These are phyloP conservation scores for Zeuzera pyrina DNA, from an alignment of 2,888 invertebrate species.

Conservation along the genomic window DNA sequence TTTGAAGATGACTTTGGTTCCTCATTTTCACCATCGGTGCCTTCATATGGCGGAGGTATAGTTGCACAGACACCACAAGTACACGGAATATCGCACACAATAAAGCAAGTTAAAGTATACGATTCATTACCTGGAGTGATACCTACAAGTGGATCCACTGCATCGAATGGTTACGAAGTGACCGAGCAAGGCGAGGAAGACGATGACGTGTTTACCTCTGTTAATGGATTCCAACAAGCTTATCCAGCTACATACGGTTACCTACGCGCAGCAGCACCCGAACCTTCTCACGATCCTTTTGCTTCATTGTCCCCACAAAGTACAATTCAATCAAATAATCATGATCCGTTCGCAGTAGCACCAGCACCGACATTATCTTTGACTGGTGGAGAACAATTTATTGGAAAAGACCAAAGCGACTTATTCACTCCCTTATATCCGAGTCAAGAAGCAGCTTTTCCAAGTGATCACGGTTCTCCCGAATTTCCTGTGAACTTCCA, in stretches of 20 bases:
- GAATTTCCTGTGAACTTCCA: slow-evolving; percentile 32
- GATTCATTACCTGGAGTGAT: slow-evolving; percentile 47
- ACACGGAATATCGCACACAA: slow-evolving; percentile 44
- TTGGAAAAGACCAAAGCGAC: slow-evolving; percentile 25
- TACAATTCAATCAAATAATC: slow-evolving; percentile 26
- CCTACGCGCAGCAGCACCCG: slow-evolving; percentile 35
- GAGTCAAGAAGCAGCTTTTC: slow-evolving; percentile 18
- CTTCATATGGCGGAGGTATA: slow-evolving; percentile 25
- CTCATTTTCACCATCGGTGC: slow-evolving; percentile 30
- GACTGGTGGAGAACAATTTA: slow-evolving; percentile 32
- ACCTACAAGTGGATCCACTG: slow-evolving; percentile 22
- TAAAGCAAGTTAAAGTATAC: slow-evolving; percentile 58
- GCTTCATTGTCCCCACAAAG: slow-evolving; percentile 32
- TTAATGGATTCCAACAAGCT: slow-evolving; percentile 42
- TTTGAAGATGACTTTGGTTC: slow-evolving; percentile 42
- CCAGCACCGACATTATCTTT: slow-evolving; percentile 33
- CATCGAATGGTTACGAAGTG: slow-evolving; percentile 48
- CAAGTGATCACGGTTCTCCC: slow-evolving; percentile 28
- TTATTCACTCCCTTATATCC: slow-evolving; percentile 31
- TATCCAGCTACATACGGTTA: slow-evolving; percentile 48
- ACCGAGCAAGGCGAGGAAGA: slow-evolving; percentile 54
- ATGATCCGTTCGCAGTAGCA: slow-evolving; percentile 35
- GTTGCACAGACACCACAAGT: slow-evolving; percentile 30
- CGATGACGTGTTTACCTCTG: slow-evolving; percentile 44
- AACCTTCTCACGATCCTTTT: slow-evolving; percentile 35